Evolutionary conservation across 2,888 invertebrate genomes (phyloP).

Genomic region (Drosophila pseudotalamancana): DNA sequence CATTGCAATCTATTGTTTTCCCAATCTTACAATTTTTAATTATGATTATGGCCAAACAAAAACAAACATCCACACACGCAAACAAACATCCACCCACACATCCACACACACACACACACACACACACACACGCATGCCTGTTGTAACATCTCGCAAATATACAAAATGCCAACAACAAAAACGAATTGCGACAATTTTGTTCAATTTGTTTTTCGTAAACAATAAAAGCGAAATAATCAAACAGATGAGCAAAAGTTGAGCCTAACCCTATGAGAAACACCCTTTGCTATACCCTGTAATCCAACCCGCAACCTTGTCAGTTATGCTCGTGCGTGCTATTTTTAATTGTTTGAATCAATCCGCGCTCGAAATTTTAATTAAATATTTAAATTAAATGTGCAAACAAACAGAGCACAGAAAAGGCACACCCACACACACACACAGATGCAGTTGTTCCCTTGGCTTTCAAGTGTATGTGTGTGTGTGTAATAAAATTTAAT

Average conservation of each 20-base stretch:
- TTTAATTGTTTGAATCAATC: conserved; percentile 77
- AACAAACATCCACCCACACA: neutral
- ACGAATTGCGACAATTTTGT: conserved; percentile 38
- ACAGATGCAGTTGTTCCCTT: conserved; percentile 14
- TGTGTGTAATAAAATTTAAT: conserved; percentile 55
- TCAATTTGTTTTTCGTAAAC: conserved; percentile 47
- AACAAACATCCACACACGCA: conserved; percentile 15
- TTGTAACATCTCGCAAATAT: conserved; percentile 52
- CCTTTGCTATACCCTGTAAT: neutral
- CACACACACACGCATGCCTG: neutral
- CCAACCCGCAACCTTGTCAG: neutral
- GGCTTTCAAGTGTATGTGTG: conserved; percentile 6
- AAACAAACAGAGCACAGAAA: conserved; percentile 49
- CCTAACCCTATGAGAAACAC: neutral
- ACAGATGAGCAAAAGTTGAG: conserved; percentile 10
- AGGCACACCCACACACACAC: conserved; percentile 19
- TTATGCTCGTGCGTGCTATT: conserved; percentile 47
- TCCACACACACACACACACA: neutral
- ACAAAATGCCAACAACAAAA: conserved; percentile 9
- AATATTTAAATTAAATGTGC: conserved; percentile 75
- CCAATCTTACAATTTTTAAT: conserved; percentile 62
- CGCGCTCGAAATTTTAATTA: conserved; percentile 77
- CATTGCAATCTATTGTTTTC: no score
- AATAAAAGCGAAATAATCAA: conserved; percentile 34
- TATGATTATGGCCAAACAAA: conserved; percentile 66